These are phyloP conservation scores for Passer montanus DNA, from an alignment of 2,113 vertebrate genomes.

Conservation along the genomic window DNA sequence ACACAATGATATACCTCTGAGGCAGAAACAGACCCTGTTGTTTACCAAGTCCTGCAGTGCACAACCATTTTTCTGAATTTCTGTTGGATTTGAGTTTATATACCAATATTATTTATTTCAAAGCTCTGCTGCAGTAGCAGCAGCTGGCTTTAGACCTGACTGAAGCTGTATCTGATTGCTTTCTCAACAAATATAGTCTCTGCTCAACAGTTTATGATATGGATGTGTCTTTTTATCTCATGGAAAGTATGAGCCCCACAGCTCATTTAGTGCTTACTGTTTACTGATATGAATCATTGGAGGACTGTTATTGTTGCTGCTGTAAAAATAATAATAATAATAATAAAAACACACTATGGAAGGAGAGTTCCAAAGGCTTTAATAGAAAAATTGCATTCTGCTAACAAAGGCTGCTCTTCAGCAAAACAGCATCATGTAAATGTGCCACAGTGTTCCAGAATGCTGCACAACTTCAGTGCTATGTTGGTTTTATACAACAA, in stretches of 20 bases:
- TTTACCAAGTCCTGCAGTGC: not conserved
- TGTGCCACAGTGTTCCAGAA: not conserved
- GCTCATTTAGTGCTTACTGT: constrained; percentile 22
- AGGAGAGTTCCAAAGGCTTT: not conserved
- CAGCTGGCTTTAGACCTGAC: not conserved
- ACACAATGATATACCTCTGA: not conserved
- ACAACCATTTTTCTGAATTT: not conserved
- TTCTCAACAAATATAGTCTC: not conserved
- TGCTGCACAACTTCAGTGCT: not conserved
- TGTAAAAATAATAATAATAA: constrained; percentile 14
- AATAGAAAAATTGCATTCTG: constrained; percentile 4
- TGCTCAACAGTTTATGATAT: not conserved
- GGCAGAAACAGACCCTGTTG: not conserved
- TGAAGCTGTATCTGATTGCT: constrained; percentile 18
- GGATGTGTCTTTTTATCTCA: not conserved
- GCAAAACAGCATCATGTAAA: not conserved
- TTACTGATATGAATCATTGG: constrained; percentile 37
- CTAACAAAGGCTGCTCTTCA: not conserved
- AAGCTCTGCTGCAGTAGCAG: not conserved
- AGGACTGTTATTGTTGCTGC: not conserved
- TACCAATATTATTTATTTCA: constrained; percentile 13
- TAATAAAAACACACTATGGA: not conserved
- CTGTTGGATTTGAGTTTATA: not conserved
- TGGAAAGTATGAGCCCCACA: constrained; percentile 1
- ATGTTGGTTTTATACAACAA: not conserved